Base-by-base conservation (phyloP, 2,113 vertebrate genomes). In the Oplegnathus fasciatus region DNA sequence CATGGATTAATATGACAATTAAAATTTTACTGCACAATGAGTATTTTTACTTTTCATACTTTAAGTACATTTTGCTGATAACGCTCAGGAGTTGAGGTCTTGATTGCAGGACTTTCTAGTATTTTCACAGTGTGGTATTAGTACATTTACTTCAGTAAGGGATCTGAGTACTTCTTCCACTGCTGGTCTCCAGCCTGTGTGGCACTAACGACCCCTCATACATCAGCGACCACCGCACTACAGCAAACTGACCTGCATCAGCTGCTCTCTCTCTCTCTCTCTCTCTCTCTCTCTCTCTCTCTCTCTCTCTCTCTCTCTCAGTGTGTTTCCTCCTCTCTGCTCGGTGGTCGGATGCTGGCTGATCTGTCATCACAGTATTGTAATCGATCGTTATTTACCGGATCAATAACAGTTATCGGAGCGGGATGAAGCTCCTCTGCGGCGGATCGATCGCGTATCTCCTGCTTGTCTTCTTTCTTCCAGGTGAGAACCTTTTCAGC, bases 351-450 rank as follows among this genome's bases (percentile, higher is more conserved):
- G 9, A 42, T 2, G 34, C 58, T 32, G 44, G 28, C 52, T 61
- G 60, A 13, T 61, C 57, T 6, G 44, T 71, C 66, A 28, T 65
- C 57, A 34, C 58, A 18, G 30, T 42, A 1, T 8, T 32, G 30
- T 11, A 11, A 85, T 32, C 48, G 3, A 58, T 30, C 5, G 24
- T 32, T n/a, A 11, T 64, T 32, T 4, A 28, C 20, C 1, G 40
- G 77, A 79, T 87, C 87, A 22, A 46, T 40, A 74, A 18, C 4
- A 24, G 57, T 10, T 1, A 48, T 24, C 48, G 32, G 64, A 44
- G 8, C 64, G 7, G 58, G 72, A 92, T 91, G 92, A 91, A 86
- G 82, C 61, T 81, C 48, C 66, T 60, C 75, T 75, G 77, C 89
- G 26, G 84, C 0, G 54, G 28, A 13, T 75, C 74, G 5, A 1